Conservation (phyloP, 2,797 vertebrate species). For the Morelia viridis region DNA sequence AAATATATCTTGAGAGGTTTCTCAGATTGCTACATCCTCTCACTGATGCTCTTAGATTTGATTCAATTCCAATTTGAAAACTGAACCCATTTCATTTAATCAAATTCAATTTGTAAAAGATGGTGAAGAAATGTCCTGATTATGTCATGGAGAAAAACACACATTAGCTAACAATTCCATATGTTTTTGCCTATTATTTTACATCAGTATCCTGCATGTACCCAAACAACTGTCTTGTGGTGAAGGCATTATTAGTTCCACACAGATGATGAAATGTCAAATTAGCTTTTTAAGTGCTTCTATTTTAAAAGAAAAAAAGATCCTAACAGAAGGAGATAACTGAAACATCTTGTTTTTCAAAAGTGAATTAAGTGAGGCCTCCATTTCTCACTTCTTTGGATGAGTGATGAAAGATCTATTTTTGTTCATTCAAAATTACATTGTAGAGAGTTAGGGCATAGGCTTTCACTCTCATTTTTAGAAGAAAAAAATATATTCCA, state of each 20-base stretch:
- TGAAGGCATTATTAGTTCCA: constrained; percentile 61
- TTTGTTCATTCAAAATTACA: constrained; percentile 42
- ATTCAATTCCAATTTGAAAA: constrained; percentile 18
- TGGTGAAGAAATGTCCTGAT: constrained; percentile 39
- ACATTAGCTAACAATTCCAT: constrained; percentile 53
- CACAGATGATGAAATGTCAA: constrained; percentile 54
- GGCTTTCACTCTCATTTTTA: constrained; percentile 18
- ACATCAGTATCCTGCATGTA: constrained; percentile 45
- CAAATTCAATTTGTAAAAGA: constrained; percentile 41
- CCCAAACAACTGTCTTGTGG: constrained; percentile 53
- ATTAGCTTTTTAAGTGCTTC: constrained; percentile 21
- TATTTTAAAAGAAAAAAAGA: constrained; percentile 24
- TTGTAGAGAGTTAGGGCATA: constrained; percentile 17
- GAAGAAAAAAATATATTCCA: not conserved
- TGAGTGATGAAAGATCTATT: constrained; percentile 41
- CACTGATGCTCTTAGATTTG: not conserved
- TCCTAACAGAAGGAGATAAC: constrained; percentile 40
- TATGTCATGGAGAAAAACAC: constrained; percentile 46
- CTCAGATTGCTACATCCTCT: not conserved
- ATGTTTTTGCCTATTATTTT: constrained; percentile 57
- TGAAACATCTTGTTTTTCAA: constrained; percentile 29
- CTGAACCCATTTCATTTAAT: constrained; percentile 22
- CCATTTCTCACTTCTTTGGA: constrained; percentile 15
- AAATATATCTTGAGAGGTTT: not conserved
- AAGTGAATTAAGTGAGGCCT: constrained; percentile 15